Conservation (phyloP, 2,888 invertebrate genomes). For the Artemia sp. region DNA sequence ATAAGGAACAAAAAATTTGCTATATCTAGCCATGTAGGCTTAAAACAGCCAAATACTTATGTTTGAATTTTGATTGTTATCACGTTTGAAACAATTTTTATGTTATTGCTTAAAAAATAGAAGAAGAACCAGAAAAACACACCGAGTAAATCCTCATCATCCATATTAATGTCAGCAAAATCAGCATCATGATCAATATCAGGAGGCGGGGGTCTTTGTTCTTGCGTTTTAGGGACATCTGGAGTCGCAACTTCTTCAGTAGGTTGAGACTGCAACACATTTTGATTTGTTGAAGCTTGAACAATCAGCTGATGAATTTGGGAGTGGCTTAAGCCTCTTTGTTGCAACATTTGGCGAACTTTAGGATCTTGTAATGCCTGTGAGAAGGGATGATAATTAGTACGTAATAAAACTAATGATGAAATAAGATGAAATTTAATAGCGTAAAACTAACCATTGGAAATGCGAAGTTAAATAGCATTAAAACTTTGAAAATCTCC, state of each 20-base stretch:
- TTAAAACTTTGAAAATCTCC: too few relatives aligned
- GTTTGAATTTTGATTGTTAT: too few relatives aligned
- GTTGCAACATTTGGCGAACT: constrained; percentile 1
- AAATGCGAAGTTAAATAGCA: too few relatives aligned
- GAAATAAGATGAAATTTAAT: too few relatives aligned
- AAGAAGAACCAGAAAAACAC: constrained; percentile 34
- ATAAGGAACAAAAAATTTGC: too few relatives aligned
- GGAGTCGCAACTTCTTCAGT: constrained; percentile 10
- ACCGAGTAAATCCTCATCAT: constrained; percentile 54
- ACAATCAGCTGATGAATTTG: constrained; percentile 16
- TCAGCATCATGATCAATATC: constrained; percentile 49
- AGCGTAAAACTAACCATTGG: too few relatives aligned
- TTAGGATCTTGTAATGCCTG: constrained; percentile 11
- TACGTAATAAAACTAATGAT: background rate
- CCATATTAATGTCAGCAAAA: constrained; percentile 61
- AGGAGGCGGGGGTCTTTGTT: constrained; percentile 30
- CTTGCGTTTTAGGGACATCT: constrained; percentile 24
- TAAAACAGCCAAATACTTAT: too few relatives aligned
- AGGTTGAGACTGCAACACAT: background rate
- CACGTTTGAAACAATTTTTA: constrained; percentile 26
- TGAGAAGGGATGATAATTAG: background rate
- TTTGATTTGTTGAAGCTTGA: background rate
- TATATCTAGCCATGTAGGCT: too few relatives aligned
- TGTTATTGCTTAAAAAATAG: constrained; percentile 7
- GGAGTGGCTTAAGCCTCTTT: background rate